Percentiles rank a stretch among this genome's conserved stretches.
phyloP scores from a whole-genome alignment of 2,888 invertebrate genomes.

The Anthophora plumipes region DNA sequence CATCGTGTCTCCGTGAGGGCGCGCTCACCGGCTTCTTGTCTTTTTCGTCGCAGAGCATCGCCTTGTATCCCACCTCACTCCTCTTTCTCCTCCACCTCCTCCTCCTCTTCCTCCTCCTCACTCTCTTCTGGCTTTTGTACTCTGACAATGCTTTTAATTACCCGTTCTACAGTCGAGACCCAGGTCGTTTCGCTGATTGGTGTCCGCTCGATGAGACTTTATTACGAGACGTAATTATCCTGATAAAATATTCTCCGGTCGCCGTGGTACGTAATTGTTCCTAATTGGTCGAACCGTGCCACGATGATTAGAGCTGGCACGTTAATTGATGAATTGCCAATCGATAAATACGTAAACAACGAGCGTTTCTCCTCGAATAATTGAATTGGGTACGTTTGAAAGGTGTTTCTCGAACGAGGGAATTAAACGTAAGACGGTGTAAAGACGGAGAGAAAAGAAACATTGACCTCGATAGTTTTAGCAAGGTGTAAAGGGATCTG shows the following conservation, averaged over 20 bases:
- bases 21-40: constrained; percentile 22
- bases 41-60: neutral
- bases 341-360: neutral
- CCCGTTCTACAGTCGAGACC: constrained; percentile 41
- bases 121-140: constrained; percentile 51
- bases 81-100: constrained; percentile 6
- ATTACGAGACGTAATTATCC: constrained; percentile 52
- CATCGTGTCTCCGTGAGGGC: constrained; percentile 29
- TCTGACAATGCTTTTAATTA: constrained; percentile 73
- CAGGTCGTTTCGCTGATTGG: constrained; percentile 51
- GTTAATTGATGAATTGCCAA: constrained; percentile 25
- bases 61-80: no score
- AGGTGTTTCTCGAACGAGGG: neutral
- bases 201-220: constrained; percentile 39
- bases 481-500: constrained; percentile 51
- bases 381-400: neutral
- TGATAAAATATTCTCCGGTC: constrained; percentile 52
- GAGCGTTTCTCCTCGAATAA: neutral
- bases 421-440: neutral
- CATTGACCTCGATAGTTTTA: constrained; percentile 41
- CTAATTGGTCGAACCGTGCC: constrained; percentile 24
- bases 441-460: neutral
- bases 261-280: constrained; percentile 30
- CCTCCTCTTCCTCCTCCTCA: constrained; percentile 5
- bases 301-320: neutral